Conservation (phyloP, 2,113 vertebrate genomes). For the Paratilapia polleni region DNA sequence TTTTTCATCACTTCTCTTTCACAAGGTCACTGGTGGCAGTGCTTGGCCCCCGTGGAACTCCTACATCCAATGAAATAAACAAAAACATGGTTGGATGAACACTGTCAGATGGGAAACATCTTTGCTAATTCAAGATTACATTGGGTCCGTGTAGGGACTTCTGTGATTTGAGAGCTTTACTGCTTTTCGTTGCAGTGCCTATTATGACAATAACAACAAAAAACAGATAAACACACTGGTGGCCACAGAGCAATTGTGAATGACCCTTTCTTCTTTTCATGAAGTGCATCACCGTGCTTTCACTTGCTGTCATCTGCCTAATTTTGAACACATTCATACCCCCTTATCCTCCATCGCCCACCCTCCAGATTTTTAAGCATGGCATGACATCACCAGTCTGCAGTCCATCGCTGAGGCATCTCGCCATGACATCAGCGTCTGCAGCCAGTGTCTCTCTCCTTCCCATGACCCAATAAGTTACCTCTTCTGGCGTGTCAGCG, state of each 20-base stretch:
- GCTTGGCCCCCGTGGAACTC: constrained; percentile 36
- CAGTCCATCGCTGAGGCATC: constrained; percentile 37
- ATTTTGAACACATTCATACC: not conserved
- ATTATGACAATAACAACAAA: not conserved
- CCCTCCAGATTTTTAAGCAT: constrained; percentile 12
- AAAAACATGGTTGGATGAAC: constrained; percentile 15
- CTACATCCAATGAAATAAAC: constrained; percentile 40
- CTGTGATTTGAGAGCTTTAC: not conserved
- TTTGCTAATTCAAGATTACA: constrained; percentile 17
- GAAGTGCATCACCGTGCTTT: not conserved
- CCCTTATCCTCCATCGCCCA: not conserved
- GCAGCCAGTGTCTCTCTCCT: constrained; percentile 36
- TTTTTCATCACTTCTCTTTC: constrained; percentile 73
- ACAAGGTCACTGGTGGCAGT: constrained; percentile 70
- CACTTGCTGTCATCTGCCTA: not conserved
- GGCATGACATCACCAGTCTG: constrained; percentile 68
- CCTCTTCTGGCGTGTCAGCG: constrained; percentile 30
- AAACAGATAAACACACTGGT: not conserved
- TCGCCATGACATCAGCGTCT: constrained; percentile 65
- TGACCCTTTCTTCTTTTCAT: not conserved
- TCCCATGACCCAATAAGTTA: constrained; percentile 37
- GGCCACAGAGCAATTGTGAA: not conserved
- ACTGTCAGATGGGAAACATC: constrained; percentile 17
- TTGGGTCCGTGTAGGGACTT: not conserved
- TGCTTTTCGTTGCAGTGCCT: not conserved